Conservation (phyloP, 2,113 vertebrate species). For the Ageneiosus marmoratus region DNA sequence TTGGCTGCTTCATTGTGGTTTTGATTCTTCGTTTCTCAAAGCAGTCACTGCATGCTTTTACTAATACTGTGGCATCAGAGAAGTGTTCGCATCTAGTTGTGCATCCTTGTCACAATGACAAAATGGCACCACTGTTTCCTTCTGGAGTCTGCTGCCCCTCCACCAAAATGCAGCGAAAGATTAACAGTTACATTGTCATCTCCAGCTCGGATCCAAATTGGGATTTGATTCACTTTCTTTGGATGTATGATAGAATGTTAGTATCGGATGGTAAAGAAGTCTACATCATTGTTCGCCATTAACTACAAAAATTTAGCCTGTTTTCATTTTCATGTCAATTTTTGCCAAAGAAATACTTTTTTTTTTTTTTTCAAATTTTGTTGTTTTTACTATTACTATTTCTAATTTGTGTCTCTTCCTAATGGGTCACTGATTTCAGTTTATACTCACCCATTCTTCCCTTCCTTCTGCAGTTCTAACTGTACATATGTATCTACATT, state of each 20-base stretch:
- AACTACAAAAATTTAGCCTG: neutral
- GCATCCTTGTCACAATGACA: neutral
- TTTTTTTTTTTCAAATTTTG: slow-evolving; percentile 44
- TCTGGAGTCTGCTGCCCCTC: slow-evolving; percentile 6
- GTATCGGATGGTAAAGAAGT: neutral
- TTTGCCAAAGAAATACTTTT: slow-evolving; percentile 64
- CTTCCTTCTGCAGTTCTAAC: slow-evolving; percentile 49
- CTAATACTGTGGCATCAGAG: neutral
- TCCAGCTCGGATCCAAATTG: neutral
- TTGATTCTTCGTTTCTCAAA: neutral
- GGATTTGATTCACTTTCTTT: neutral
- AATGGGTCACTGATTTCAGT: slow-evolving; percentile 43
- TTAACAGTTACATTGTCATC: neutral
- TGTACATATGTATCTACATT: slow-evolving; percentile 69
- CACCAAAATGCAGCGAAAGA: neutral
- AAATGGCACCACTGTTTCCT: neutral
- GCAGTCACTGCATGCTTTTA: slow-evolving; percentile 10
- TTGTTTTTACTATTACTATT: slow-evolving; percentile 4
- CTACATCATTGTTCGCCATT: slow-evolving; percentile 7
- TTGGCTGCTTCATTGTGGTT: neutral
- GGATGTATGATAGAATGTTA: neutral
- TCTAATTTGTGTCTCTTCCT: slow-evolving; percentile 41
- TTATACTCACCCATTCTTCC: slow-evolving; percentile 9
- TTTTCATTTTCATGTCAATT: slow-evolving; percentile 37
- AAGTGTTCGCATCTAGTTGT: neutral